phyloP scores from a whole-genome alignment of 2,113 vertebrate species.

The Xenus cinereus region DNA sequence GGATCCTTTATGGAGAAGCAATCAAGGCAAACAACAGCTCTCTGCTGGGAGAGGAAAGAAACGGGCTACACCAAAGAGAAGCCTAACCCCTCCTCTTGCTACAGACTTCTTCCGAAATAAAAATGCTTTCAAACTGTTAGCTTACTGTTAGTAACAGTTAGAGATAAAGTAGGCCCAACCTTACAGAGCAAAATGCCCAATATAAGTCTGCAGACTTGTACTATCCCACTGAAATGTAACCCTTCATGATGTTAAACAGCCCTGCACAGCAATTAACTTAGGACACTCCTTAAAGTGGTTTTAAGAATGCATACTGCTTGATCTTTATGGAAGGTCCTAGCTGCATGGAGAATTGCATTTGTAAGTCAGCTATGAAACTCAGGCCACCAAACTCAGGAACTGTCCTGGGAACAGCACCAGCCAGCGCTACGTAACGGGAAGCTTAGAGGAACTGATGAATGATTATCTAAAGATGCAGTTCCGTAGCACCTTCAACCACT shows the following conservation, averaged over 20 bases:
- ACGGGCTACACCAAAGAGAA: background rate
- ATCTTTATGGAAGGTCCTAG: background rate
- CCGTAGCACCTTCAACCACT: background rate
- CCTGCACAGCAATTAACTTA: background rate
- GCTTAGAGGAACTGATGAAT: background rate
- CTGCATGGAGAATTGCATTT: background rate
- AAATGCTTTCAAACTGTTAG: background rate
- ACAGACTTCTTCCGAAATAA: background rate
- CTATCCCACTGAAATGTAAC: background rate
- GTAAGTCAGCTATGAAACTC: background rate
- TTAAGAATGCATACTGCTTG: background rate
- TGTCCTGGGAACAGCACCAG: background rate
- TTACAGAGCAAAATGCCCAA: background rate
- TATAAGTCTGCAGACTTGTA: background rate
- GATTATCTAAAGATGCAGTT: background rate
- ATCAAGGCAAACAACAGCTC: background rate
- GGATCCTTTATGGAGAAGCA: background rate
- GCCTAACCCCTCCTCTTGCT: background rate
- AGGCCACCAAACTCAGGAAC: background rate
- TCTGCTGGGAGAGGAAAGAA: background rate
- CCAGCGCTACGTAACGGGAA: rapidly evolving
- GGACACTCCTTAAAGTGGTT: background rate
- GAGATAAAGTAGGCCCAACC: background rate
- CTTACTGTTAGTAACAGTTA: background rate
- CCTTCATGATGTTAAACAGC: background rate